Base-by-base conservation (phyloP, 2,113 vertebrate species). In the Corydoras maculifer region DNA sequence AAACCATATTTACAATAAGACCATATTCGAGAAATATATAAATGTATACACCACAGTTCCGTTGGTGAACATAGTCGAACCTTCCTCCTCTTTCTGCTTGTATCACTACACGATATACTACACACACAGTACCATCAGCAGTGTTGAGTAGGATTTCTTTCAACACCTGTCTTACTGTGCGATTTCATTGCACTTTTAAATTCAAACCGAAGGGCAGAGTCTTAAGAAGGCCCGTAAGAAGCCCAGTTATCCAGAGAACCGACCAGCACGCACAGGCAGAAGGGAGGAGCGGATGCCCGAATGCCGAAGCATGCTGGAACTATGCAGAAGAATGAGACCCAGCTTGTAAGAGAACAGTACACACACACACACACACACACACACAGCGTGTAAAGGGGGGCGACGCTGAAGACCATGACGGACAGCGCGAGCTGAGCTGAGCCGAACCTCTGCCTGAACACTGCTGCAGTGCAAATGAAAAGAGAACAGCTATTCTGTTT, bases 121-220 rank as follows among this genome's bases (percentile, higher is more conserved):
- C 61, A 74, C 9, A 62, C 58, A 68, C 72, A 68, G 65, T 67
- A 54, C 65, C 55, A 59, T 66, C 63, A 66, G 25, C 57, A 61
- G 71, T 60, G 71, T 73, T 73, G 63, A 66, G 25, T 62, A 68
- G 32, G 12, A 53, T 9, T 30, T 57, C 60, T 59, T 74, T 74
- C 72, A 73, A 68, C 72, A 73, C 72, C 43, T 48, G 32, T 61
- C 53, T 73, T 62, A 68, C 72, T 74, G 72, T 73, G 72, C 57
- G 59, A 68, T 15, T 74, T 67, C 55, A 74, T 68, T 74, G 68
- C 58, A 65, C 67, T 64, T 74, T 74, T 68, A 66, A 12, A 57
- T 55, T 68, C 43, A 50, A 49, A 15, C 13, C 29, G 60, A 69
- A 68, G 53, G 59, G 65, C 72, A 68, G 58, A 58, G 59, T 68